phyloP scores from a whole-genome alignment of 2,113 vertebrate genomes.

The Erythrolamprus reginae region DNA sequence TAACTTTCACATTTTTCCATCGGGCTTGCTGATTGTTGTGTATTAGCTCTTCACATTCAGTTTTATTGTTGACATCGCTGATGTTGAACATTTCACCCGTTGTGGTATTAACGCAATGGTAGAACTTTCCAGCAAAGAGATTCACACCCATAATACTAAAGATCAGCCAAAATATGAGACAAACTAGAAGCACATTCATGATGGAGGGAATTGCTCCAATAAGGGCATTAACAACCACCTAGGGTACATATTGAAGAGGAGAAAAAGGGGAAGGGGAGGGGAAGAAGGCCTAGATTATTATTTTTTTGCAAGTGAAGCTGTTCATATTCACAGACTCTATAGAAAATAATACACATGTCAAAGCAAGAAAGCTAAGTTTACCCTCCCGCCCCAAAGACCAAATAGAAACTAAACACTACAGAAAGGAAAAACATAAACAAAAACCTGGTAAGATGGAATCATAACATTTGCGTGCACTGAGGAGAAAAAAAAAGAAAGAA shows the following conservation, averaged over 20 bases:
- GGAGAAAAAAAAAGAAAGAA: conserved; percentile 68
- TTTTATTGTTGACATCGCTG: conserved; percentile 64
- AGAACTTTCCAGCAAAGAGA: conserved; percentile 91
- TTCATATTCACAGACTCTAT: not conserved
- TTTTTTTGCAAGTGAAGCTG: not conserved
- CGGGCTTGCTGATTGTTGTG: conserved; percentile 67
- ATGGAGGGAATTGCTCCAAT: conserved; percentile 97
- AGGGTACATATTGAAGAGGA: conserved; percentile 16
- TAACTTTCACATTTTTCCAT: conserved; percentile 89
- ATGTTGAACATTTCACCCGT: conserved; percentile 51
- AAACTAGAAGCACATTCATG: conserved; percentile 96
- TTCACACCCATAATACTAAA: conserved; percentile 99
- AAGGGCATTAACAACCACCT: conserved; percentile 98
- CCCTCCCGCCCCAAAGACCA: not conserved
- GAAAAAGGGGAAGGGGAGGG: not conserved
- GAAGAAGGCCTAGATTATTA: not conserved
- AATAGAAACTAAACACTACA: conserved; percentile 42
- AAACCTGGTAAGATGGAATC: conserved; percentile 86
- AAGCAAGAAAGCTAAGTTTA: conserved; percentile 16
- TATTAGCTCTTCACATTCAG: conserved; percentile 68
- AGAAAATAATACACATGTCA: not conserved
- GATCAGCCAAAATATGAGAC: conserved; percentile 99
- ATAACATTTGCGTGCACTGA: conserved; percentile 79
- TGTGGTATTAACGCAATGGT: conserved; percentile 77
- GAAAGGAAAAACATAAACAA: conserved; percentile 64